phyloP scores from a whole-genome alignment of 2,888 invertebrate species.

The Aradus depressus region DNA sequence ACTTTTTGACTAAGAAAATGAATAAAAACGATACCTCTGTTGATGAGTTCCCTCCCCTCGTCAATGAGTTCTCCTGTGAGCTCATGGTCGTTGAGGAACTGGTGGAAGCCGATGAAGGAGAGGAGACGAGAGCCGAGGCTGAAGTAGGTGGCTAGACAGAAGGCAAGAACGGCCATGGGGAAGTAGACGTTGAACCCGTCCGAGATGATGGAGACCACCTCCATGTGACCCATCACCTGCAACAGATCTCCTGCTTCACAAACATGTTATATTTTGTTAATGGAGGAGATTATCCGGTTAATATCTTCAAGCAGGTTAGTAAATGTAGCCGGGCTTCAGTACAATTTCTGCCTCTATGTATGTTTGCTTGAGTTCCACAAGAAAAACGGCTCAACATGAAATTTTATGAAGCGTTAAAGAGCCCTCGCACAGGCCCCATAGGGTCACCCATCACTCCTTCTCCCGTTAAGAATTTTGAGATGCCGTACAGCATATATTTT shows the following conservation, averaged over 20 bases:
- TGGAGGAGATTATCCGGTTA: too few relatives aligned
- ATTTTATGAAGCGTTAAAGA: too few relatives aligned
- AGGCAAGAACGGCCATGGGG: slow-evolving; percentile 87
- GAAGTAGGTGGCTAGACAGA: slow-evolving; percentile 89
- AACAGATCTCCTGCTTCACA: slow-evolving; percentile 10
- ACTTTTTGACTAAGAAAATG: background rate
- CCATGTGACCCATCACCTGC: slow-evolving; percentile 98
- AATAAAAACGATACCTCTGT: slow-evolving; percentile 51
- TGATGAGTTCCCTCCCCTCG: slow-evolving; percentile 84
- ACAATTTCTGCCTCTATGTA: too few relatives aligned
- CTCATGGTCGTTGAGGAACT: slow-evolving; percentile 90
- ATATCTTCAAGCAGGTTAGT: too few relatives aligned
- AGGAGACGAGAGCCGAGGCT: slow-evolving; percentile 83
- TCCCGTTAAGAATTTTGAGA: too few relatives aligned
- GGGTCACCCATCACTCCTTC: too few relatives aligned
- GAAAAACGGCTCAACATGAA: too few relatives aligned
- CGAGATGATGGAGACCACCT: slow-evolving; percentile 89
- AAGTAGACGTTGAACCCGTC: slow-evolving; percentile 99
- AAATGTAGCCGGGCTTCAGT: too few relatives aligned
- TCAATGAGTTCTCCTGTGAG: slow-evolving; percentile 87
- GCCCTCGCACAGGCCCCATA: too few relatives aligned
- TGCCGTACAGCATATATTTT: too few relatives aligned
- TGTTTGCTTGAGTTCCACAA: too few relatives aligned
- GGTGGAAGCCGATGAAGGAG: slow-evolving; percentile 88
- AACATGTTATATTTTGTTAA: background rate